phyloP scores from a whole-genome alignment of 2,797 vertebrate species.

The Fundulus diaphanus region DNA sequence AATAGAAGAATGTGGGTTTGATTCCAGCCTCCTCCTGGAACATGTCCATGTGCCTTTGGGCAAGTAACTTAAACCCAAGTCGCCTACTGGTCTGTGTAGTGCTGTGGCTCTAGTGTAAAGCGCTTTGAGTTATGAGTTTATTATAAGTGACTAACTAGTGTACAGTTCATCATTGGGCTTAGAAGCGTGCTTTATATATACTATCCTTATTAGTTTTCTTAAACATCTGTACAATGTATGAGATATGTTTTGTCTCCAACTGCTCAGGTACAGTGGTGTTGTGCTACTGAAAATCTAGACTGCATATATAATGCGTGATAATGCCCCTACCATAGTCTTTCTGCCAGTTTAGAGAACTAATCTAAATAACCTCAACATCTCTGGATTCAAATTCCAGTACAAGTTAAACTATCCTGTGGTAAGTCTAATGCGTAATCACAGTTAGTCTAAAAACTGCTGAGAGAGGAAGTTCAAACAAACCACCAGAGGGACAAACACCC shows the following conservation, averaged over 20 bases:
- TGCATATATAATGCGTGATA: not conserved
- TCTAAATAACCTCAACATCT: not conserved
- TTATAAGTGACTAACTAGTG: not conserved
- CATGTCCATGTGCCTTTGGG: no score
- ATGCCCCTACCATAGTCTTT: not conserved
- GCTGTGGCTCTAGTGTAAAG: no score
- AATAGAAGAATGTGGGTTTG: no score
- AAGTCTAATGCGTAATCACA: conserved; percentile 30
- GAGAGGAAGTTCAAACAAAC: conserved; percentile 36
- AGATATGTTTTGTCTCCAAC: no score
- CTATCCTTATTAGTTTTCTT: no score
- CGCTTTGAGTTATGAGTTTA: no score
- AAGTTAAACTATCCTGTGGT: conserved; percentile 17
- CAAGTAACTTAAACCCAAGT: no score
- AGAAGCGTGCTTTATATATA: not conserved
- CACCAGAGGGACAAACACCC: conserved; percentile 33
- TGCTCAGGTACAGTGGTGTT: not conserved
- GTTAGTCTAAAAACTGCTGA: conserved; percentile 40
- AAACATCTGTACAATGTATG: no score
- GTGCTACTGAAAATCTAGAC: not conserved
- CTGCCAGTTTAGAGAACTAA: not conserved
- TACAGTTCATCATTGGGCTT: not conserved
- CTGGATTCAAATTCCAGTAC: conserved; percentile 9
- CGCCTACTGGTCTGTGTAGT: no score
- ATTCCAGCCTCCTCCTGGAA: no score